phyloP scores from a whole-genome alignment of 2,888 invertebrate species.

The Acleris holmiana region DNA sequence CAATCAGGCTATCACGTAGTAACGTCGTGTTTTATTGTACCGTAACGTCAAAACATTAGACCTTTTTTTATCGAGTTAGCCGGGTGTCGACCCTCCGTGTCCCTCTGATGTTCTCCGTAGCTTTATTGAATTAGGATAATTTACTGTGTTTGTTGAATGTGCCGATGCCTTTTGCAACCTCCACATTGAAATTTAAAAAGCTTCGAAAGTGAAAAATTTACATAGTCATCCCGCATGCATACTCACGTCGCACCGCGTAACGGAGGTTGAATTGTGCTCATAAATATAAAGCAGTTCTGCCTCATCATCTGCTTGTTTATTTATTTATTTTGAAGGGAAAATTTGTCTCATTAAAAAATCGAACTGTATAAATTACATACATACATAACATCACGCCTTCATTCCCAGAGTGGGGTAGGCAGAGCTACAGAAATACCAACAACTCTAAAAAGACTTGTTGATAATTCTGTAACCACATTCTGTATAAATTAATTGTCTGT shows the following conservation, averaged over 20 bases:
- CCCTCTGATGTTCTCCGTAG: conserved; percentile 48
- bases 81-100: conserved; percentile 50
- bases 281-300: conserved; percentile 36
- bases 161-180: conserved; percentile 48
- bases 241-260: conserved; percentile 27
- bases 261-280: conserved; percentile 38
- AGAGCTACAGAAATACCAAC: too few species aligned
- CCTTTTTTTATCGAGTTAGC: conserved; percentile 69
- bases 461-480: too few species aligned
- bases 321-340: conserved; percentile 4
- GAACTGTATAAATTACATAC: too few species aligned
- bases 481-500: too few species aligned
- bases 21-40: conserved; percentile 51
- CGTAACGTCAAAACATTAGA: conserved; percentile 59
- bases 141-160: conserved; percentile 68
- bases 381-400: too few species aligned
- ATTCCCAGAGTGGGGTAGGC: too few species aligned
- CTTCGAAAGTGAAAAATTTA: conserved; percentile 37
- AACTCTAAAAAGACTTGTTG: too few species aligned
- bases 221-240: conserved; percentile 38
- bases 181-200: conserved; percentile 35
- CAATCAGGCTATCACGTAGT: conserved; percentile 40
- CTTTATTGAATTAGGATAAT: conserved; percentile 71
- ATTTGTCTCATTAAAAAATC: conserved; percentile 12
- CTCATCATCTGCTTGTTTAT: conserved; percentile 30